Evolutionary conservation across 2,888 invertebrate species (phyloP), one percentile per base, ranked within the genome.

Genomic region (Oxycera nigricornis): DNA sequence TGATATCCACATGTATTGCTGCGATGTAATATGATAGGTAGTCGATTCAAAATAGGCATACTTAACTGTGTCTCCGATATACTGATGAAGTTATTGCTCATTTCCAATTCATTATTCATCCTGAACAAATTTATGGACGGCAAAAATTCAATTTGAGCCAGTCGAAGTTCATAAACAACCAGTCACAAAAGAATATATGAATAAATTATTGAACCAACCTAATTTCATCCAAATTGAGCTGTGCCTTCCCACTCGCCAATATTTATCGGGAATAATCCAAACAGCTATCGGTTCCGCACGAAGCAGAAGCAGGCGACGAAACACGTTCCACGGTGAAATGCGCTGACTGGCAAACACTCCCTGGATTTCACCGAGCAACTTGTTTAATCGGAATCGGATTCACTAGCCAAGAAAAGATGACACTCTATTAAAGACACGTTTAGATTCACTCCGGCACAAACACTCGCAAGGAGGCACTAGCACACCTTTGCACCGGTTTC

Each of bases 321-420:
- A 55, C 55, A 55, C 62, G 62, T 62, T 62, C 22, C 3, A 50
- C 68, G 24, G 30, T 30, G 50, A 39, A 62, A 62, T 62, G 39
- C 31, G 62, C 22, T 65, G 41, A 65, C 39, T 65, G 35, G 65
- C 28, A 11, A 30, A 28, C 67, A 67, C 67, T 67, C 24, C 59
- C 30, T 59, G 2, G 55, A 52, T 70, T 70, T 70, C 70, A 70
- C 55, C 70, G 31, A 68, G 52, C 52, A 70, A 55, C 70, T 70
- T 52, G 70, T 70, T 70, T 70, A 70, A 70, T 70, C 70, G 70
- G 55, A 52, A 55, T 70, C 55, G 70, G 52, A 70, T 70, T 70
- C 52, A 55, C 65, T 28, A 35, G n/a, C n/a, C n/a, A 70, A 52
- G 55, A 55, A 70, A n/a, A 31, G 70, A 70, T 70, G 70, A 70